A percentile compares a stretch with the other conserved stretches of the same genome.
Evolutionary conservation across 2,888 invertebrate genomes (phyloP).

Genomic region (Seira sanloemensis): DNA sequence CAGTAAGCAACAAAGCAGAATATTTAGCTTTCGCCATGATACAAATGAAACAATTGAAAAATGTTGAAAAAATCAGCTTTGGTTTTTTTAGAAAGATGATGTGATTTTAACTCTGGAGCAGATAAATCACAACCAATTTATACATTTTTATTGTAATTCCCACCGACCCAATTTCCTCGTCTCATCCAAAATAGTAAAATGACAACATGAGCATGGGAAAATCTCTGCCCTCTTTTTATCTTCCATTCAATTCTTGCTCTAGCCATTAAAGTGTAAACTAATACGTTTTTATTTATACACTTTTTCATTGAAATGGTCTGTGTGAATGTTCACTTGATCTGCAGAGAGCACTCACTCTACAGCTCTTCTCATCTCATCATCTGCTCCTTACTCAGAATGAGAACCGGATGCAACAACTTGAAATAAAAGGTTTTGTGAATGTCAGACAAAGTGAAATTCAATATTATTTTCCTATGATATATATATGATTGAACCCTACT

Average conservation of each 20-base stretch:
- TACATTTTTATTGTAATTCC: too few relatives aligned
- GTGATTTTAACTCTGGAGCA: too few relatives aligned
- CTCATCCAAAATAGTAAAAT: background rate
- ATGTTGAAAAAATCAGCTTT: too few relatives aligned
- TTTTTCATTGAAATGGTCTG: background rate
- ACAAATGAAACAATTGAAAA: too few relatives aligned
- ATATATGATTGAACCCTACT: conserved; percentile 20
- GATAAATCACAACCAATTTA: conserved; percentile 1
- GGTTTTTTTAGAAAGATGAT: too few relatives aligned
- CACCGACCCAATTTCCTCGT: background rate
- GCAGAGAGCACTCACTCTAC: too few relatives aligned
- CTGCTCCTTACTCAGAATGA: conserved; percentile 29
- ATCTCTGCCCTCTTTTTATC: conserved; percentile 3
- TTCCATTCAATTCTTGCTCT: background rate
- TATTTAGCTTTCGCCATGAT: too few relatives aligned
- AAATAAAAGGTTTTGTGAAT: conserved; percentile 10
- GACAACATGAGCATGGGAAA: conserved; percentile 15
- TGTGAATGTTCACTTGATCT: conserved; percentile 14
- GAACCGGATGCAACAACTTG: conserved; percentile 46
- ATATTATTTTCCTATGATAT: conserved; percentile 43
- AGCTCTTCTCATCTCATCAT: conserved; percentile 16
- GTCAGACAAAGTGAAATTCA: conserved; percentile 41
- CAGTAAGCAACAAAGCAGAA: too few relatives aligned
- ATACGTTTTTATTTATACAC: conserved; percentile 24
- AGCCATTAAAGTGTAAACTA: conserved; percentile 30